phyloP scores from a whole-genome alignment of 2,797 vertebrate genomes.

The Bufotes viridis region DNA sequence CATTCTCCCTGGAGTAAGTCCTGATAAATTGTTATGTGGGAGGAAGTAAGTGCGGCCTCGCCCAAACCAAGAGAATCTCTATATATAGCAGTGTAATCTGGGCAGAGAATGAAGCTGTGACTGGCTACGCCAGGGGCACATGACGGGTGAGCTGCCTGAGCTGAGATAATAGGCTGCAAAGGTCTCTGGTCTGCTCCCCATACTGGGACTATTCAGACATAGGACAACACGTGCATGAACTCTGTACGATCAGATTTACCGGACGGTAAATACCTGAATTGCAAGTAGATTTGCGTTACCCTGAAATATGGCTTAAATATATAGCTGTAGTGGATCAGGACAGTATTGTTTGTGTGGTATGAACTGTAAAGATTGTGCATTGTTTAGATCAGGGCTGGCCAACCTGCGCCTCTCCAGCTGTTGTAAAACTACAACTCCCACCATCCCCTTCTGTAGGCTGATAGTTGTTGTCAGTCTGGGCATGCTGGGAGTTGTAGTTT shows the following conservation, averaged over 20 bases:
- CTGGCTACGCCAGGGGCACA: background rate
- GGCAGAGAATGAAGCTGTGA: constrained; percentile 35
- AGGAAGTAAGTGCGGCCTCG: background rate
- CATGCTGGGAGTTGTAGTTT: too few relatives aligned
- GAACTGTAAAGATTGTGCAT: background rate
- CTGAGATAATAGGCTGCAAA: background rate
- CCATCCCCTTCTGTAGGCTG: too few relatives aligned
- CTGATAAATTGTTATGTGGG: background rate
- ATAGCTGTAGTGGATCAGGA: background rate
- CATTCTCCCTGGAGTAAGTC: background rate
- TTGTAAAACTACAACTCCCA: too few relatives aligned
- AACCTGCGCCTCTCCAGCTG: too few relatives aligned
- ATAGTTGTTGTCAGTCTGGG: too few relatives aligned
- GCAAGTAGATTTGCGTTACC: background rate
- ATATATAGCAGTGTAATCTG: constrained; percentile 53
- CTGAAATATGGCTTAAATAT: background rate
- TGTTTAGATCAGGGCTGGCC: background rate
- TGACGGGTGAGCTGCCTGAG: too few relatives aligned
- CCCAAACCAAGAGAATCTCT: constrained; percentile 11
- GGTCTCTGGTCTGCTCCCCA: constrained; percentile 8
- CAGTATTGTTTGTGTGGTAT: background rate
- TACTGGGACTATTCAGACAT: background rate
- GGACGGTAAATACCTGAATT: background rate
- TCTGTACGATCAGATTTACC: background rate
- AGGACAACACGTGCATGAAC: background rate